Conservation (phyloP, 2,113 vertebrate species). For the Butorides virescens region DNA sequence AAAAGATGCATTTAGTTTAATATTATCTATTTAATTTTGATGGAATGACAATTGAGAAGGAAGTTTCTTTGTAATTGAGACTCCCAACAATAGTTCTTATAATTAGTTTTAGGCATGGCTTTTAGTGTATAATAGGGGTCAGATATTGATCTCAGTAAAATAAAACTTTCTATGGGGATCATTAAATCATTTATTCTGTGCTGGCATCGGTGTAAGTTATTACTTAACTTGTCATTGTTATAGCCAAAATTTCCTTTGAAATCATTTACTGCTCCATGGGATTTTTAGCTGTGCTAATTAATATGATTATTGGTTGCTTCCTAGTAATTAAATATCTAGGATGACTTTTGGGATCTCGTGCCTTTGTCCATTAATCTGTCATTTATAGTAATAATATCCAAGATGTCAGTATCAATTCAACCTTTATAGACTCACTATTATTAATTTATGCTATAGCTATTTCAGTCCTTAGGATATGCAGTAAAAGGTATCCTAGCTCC, state of each 20-base stretch:
- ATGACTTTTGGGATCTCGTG: slow-evolving; percentile 10
- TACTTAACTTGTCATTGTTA: slow-evolving; percentile 67
- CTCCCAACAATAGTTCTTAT: slow-evolving; percentile 41
- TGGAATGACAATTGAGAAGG: not conserved
- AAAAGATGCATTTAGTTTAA: slow-evolving; percentile 1
- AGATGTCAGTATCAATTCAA: slow-evolving; percentile 61
- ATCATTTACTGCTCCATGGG: slow-evolving; percentile 52
- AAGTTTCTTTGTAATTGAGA: slow-evolving; percentile 44
- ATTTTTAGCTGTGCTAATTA: slow-evolving; percentile 66
- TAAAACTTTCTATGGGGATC: slow-evolving; percentile 59
- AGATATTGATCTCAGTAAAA: slow-evolving; percentile 68
- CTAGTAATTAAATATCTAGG: slow-evolving; percentile 62
- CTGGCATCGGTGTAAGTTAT: slow-evolving; percentile 42
- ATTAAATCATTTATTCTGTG: slow-evolving; percentile 61
- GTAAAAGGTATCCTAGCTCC: not conserved
- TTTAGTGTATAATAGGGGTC: slow-evolving; percentile 56
- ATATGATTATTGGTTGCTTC: slow-evolving; percentile 69
- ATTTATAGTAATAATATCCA: slow-evolving; percentile 60
- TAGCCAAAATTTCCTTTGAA: slow-evolving; percentile 60
- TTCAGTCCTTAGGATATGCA: not conserved
- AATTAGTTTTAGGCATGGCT: slow-evolving; percentile 64
- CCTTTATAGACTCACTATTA: slow-evolving; percentile 31
- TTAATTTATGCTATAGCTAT: slow-evolving; percentile 3
- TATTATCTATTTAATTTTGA: slow-evolving; percentile 36
- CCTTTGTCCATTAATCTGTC: slow-evolving; percentile 62